phyloP scores from a whole-genome alignment of 2,113 vertebrate species.

The Mixornis gularis region DNA sequence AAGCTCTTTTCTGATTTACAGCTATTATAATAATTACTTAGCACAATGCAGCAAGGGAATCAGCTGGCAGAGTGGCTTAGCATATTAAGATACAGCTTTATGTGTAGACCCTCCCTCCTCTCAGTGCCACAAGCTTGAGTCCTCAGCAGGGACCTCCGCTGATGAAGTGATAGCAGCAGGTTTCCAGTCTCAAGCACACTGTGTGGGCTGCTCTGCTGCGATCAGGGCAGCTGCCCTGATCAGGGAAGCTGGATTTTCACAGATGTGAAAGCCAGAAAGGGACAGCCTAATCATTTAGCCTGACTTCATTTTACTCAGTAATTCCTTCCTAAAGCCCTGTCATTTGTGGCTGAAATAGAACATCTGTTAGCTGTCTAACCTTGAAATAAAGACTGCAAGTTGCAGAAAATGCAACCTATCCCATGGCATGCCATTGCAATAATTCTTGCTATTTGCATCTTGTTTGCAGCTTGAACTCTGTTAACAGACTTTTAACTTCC shows the following conservation, averaged over 20 bases:
- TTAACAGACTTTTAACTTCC: neutral
- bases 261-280: constrained; percentile 22
- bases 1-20: constrained; percentile 47
- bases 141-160: constrained; percentile 36
- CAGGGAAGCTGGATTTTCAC: constrained; percentile 46
- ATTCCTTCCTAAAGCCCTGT: constrained; percentile 1
- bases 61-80: constrained; percentile 27
- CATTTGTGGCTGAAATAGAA: neutral
- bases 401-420: neutral
- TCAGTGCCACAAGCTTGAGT: constrained; percentile 28
- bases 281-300: neutral
- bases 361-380: neutral
- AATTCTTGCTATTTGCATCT: neutral
- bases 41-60: constrained; percentile 48
- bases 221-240: constrained; percentile 47
- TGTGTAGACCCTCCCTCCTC: neutral
- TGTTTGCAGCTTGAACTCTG: neutral
- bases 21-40: constrained; percentile 66
- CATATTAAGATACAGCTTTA: constrained; percentile 29
- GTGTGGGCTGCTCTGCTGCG: constrained; percentile 46
- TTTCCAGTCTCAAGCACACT: constrained; percentile 52
- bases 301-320: neutral
- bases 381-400: neutral
- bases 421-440: neutral
- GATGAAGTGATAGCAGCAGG: constrained; percentile 59